A percentile compares a stretch with the other conserved stretches of the same genome.
phyloP scores from a whole-genome alignment of 2,888 invertebrate species.

The Lomographa bimaculata region DNA sequence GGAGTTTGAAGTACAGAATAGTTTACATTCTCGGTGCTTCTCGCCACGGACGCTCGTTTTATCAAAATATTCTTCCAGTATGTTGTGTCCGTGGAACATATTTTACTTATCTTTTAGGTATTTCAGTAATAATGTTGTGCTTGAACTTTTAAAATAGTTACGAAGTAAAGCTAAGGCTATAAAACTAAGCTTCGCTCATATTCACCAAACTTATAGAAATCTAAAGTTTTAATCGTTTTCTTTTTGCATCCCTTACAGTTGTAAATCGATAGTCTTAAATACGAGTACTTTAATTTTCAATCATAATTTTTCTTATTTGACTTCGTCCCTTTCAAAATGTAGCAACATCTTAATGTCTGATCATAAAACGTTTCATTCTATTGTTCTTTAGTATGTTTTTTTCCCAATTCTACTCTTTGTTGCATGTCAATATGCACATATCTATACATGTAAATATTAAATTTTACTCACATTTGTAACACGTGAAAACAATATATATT shows the following conservation, averaged over 20 bases:
- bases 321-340: too few relatives aligned
- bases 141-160: slow-evolving; percentile 27
- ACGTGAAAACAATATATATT: too few relatives aligned
- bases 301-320: too few relatives aligned
- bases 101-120: slow-evolving; percentile 11
- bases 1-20: neutral
- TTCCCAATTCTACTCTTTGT: too few relatives aligned
- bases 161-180: slow-evolving; percentile 21
- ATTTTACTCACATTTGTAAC: too few relatives aligned
- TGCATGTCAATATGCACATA: too few relatives aligned
- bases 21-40: slow-evolving; percentile 2
- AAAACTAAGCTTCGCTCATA: slow-evolving; percentile 19
- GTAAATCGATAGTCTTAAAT: slow-evolving; percentile 7
- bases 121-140: slow-evolving; percentile 17
- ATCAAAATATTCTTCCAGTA: too few relatives aligned
- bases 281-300: slow-evolving; percentile 4
- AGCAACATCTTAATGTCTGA: too few relatives aligned
- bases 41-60: neutral
- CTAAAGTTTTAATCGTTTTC: slow-evolving; percentile 25
- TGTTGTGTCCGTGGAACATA: too few relatives aligned
- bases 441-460: too few relatives aligned
- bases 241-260: slow-evolving; percentile 15
- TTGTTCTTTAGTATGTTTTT: too few relatives aligned
- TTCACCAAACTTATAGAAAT: slow-evolving; percentile 22
- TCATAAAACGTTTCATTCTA: too few relatives aligned